A percentile compares a stretch with the other conserved stretches of the same genome.
These are phyloP conservation scores for Vimba vimba DNA, from an alignment of 2,113 vertebrate genomes.

Conservation along the genomic window DNA sequence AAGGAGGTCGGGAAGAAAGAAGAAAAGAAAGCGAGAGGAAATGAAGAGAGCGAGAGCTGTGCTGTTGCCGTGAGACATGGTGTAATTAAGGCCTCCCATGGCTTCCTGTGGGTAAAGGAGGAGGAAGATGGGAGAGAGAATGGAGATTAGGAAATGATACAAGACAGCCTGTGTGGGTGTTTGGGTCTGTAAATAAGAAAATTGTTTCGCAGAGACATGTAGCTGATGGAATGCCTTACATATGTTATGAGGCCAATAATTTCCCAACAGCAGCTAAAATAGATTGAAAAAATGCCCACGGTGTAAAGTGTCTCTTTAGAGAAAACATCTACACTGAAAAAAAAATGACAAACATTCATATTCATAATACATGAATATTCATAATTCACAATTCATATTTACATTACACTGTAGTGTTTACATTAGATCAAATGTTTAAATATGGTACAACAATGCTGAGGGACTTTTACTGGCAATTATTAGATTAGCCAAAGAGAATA, in stretches of 20 bases:
- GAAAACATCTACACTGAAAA: not conserved
- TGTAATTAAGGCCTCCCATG: constrained; percentile 41
- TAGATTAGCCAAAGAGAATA: not conserved
- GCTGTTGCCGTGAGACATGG: constrained; percentile 44
- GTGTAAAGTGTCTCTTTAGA: not conserved
- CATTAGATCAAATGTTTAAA: not conserved
- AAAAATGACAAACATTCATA: too few species aligned
- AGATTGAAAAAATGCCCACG: not conserved
- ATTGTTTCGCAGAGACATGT: constrained; percentile 2
- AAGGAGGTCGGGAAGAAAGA: constrained; percentile 18
- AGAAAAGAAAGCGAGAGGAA: constrained; percentile 2
- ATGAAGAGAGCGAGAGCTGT: not conserved
- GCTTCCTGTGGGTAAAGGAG: constrained; percentile 32
- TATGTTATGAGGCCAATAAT: constrained; percentile 25
- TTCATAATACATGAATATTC: not conserved
- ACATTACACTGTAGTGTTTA: not conserved
- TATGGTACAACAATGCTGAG: not conserved
- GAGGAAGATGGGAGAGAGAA: constrained; percentile 12
- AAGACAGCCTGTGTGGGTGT: constrained; percentile 16
- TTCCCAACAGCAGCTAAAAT: not conserved
- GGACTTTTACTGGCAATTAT: not conserved
- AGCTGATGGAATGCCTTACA: constrained; percentile 21
- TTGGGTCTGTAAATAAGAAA: constrained; percentile 21
- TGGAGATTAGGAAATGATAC: constrained; percentile 30
- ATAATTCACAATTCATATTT: too few species aligned